Evolutionary conservation across 1,140 invertebrate species (phyloP).

Genomic region (Maniola jurtina): DNA sequence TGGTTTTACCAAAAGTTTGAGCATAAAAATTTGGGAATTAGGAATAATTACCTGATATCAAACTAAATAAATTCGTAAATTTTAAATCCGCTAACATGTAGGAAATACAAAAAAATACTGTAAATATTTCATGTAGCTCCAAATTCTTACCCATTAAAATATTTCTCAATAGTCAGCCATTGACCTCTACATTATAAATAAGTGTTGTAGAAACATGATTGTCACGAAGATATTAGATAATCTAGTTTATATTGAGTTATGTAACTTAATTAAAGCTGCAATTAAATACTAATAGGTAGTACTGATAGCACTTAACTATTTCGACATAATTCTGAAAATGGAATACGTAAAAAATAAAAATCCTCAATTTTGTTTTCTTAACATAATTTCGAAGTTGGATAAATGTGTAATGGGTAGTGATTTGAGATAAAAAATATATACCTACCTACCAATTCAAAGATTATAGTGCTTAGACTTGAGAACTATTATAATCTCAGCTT

Average conservation of each 20-base stretch:
- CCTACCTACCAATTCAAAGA: neutral
- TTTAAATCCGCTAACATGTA: neutral
- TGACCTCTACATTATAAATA: constrained; percentile 13
- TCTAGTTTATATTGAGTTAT: neutral
- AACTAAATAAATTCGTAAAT: too few species aligned
- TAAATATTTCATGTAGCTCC: neutral
- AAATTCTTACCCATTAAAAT: constrained; percentile 18
- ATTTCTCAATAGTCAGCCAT: constrained; percentile 4
- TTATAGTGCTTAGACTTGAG: neutral
- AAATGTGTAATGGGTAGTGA: too few species aligned
- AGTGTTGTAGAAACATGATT: neutral
- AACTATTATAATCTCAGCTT: neutral
- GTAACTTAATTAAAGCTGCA: neutral
- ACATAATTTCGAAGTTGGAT: too few species aligned
- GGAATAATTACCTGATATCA: too few species aligned
- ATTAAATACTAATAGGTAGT: too few species aligned
- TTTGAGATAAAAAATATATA: too few species aligned
- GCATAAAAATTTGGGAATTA: too few species aligned
- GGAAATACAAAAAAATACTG: neutral
- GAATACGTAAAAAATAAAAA: too few species aligned
- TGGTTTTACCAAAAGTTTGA: too few species aligned
- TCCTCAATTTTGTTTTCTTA: too few species aligned
- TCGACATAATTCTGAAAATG: too few species aligned
- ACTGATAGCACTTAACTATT: too few species aligned
- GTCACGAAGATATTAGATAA: neutral